These are phyloP conservation scores for Corvus hawaiiensis DNA, from an alignment of 2,113 vertebrate genomes.

Conservation along the genomic window DNA sequence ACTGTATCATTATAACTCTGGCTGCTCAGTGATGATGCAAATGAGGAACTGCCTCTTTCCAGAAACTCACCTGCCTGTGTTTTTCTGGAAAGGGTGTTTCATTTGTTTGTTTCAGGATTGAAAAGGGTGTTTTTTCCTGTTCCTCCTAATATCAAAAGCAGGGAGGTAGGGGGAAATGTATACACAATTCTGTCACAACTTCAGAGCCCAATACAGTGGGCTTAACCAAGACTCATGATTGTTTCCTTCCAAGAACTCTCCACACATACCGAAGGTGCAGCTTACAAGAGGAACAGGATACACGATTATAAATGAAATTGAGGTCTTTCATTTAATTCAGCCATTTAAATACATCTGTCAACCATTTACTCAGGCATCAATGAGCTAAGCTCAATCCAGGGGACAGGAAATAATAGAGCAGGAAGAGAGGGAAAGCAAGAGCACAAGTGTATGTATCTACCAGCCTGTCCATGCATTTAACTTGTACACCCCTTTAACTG, in stretches of 20 bases:
- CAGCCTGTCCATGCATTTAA: not conserved
- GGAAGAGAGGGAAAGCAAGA: not conserved
- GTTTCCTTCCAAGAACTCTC: not conserved
- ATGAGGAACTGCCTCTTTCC: not conserved
- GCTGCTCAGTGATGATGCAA: not conserved
- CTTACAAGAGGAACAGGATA: not conserved
- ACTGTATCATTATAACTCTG: not conserved
- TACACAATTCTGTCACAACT: not conserved
- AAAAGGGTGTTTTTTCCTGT: not conserved
- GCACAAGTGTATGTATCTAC: not conserved
- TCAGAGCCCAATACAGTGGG: not conserved
- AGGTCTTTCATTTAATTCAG: not conserved
- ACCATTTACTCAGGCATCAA: not conserved
- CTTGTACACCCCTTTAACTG: not conserved
- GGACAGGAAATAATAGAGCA: not conserved
- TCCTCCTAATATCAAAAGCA: not conserved
- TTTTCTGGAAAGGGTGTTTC: not conserved
- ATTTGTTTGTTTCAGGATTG: not conserved
- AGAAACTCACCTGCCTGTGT: not conserved
- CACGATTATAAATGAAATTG: not conserved
- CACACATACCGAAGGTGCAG: not conserved
- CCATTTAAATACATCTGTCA: not conserved
- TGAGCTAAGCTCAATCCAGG: not conserved
- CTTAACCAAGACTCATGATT: not conserved
- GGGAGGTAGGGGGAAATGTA: not conserved